Conservation (phyloP, 2,113 vertebrate species). For the Taxidea taxus region DNA sequence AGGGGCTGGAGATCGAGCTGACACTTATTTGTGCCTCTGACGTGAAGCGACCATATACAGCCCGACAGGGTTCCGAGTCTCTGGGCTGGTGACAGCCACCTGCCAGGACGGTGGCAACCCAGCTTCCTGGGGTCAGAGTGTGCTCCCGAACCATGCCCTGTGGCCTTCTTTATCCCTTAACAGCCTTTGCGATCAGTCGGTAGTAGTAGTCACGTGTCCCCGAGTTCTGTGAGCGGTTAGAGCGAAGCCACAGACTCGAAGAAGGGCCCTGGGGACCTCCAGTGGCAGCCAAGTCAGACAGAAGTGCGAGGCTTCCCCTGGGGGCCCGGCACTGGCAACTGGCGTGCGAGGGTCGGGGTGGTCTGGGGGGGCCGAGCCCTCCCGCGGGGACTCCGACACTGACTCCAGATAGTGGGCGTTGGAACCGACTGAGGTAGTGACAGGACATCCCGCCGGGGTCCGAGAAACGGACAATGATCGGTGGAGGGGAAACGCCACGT, state of each 20-base stretch:
- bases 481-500: too few species aligned
- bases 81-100: background rate
- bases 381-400: background rate
- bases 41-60: background rate
- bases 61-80: background rate
- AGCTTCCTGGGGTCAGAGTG: background rate
- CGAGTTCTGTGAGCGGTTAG: background rate
- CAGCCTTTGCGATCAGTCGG: background rate
- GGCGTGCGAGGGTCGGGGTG: too few species aligned
- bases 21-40: too few species aligned
- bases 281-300: background rate
- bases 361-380: background rate
- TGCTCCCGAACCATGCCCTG: background rate
- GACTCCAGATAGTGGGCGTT: too few species aligned
- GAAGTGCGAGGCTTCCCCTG: background rate
- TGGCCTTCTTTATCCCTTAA: background rate
- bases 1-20: too few species aligned
- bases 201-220: too few species aligned
- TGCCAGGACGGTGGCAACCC: background rate
- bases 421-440: background rate
- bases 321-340: background rate
- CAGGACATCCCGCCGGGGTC: background rate
- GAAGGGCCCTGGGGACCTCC: background rate
- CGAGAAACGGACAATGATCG: background rate
- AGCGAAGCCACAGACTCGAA: background rate